Evolutionary conservation across 2,113 vertebrate genomes (phyloP).

Genomic region (Hassar affinis): DNA sequence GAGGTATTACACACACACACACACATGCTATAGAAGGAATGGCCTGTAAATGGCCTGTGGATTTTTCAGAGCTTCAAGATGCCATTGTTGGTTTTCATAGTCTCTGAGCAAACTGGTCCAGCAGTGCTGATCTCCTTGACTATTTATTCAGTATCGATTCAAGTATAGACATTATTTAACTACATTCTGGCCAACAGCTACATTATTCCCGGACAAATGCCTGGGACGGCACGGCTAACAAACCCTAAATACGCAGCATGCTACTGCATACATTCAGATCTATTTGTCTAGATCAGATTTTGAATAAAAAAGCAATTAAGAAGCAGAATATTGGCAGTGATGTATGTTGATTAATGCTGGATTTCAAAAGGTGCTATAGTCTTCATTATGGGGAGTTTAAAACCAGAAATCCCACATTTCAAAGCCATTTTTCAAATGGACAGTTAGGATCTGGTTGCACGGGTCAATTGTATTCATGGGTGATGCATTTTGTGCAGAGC

Average conservation of each 20-base stretch:
- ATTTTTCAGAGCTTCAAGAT: background rate
- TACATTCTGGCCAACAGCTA: background rate
- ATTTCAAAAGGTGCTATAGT: background rate
- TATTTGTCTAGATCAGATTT: background rate
- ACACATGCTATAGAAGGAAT: background rate
- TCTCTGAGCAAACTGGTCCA: background rate
- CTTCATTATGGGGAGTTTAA: background rate
- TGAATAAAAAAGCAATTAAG: background rate
- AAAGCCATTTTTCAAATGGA: background rate
- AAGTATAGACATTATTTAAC: background rate
- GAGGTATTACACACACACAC: slow-evolving; percentile 72
- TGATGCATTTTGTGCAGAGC: background rate
- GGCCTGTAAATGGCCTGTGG: slow-evolving; percentile 6
- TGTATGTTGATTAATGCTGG: background rate
- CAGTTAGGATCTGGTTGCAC: slow-evolving; percentile 2
- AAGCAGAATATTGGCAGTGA: slow-evolving; percentile 1
- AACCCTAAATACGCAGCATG: background rate
- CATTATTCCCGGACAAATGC: background rate
- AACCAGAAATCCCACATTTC: background rate
- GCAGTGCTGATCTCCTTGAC: background rate
- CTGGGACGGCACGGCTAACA: background rate
- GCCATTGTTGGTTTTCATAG: background rate
- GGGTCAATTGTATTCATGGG: background rate
- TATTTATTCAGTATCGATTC: background rate
- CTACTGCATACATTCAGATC: background rate